phyloP scores from a whole-genome alignment of 2,888 invertebrate species.

The Yponomeuta malinellus region DNA sequence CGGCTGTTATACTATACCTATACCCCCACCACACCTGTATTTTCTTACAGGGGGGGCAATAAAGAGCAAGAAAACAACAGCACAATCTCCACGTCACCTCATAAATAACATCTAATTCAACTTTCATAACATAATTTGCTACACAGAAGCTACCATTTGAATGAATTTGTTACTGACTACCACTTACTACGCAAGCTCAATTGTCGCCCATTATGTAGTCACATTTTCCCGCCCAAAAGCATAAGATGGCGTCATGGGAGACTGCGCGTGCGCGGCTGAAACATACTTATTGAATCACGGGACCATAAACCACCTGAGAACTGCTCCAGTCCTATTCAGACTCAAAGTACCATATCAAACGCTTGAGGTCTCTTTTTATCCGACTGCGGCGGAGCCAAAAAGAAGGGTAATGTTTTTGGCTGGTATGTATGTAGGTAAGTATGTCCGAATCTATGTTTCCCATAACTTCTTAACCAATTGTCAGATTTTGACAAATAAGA shows the following conservation, averaged over 20 bases:
- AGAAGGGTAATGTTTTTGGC: too few species aligned
- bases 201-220: slow-evolving; percentile 18
- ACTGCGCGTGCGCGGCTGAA: slow-evolving; percentile 35
- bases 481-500: too few species aligned
- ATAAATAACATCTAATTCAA: background rate
- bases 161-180: slow-evolving; percentile 14
- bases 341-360: too few species aligned
- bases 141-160: slow-evolving; percentile 1
- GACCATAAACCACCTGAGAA: slow-evolving; percentile 57
- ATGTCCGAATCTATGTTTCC: too few species aligned
- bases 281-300: slow-evolving; percentile 31
- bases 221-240: slow-evolving; percentile 60
- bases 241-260: slow-evolving; percentile 66
- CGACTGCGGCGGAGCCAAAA: too few species aligned
- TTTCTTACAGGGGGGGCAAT: background rate
- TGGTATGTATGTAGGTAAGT: too few species aligned
- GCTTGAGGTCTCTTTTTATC: too few species aligned
- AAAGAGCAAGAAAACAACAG: background rate
- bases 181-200: slow-evolving; percentile 9
- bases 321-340: background rate
- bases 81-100: background rate
- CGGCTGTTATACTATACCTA: too few species aligned
- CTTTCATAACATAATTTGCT: background rate
- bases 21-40: too few species aligned
- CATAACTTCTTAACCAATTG: too few species aligned